Evolutionary conservation across 2,113 vertebrate species (phyloP).

Genomic region (Lipotes vexillifer): DNA sequence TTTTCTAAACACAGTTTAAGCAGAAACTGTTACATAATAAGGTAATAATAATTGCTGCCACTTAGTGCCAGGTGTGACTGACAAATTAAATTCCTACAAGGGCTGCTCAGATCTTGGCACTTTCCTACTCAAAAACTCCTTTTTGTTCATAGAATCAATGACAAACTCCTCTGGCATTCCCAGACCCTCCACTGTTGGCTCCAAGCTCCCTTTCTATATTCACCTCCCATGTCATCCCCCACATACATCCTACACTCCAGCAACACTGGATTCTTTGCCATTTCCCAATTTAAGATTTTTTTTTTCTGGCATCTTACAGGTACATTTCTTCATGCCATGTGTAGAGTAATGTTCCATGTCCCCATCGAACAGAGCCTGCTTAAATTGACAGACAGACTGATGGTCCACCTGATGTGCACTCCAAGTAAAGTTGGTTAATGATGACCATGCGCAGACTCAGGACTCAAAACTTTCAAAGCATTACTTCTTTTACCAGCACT

Average conservation of each 20-base stretch:
- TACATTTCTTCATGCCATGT: neutral
- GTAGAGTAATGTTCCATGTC: neutral
- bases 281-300: neutral
- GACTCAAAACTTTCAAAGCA: neutral
- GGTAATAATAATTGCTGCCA: neutral
- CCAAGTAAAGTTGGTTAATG: neutral
- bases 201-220: neutral
- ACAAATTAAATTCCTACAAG: neutral
- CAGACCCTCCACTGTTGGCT: neutral
- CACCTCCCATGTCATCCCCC: fast-evolving
- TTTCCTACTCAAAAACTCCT: neutral
- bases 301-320: neutral
- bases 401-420: neutral
- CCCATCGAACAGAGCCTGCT: neutral
- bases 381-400: neutral
- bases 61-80: neutral
- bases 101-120: neutral
- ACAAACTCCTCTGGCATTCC: neutral
- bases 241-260: neutral
- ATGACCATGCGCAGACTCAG: neutral
- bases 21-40: neutral
- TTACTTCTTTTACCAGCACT: conserved; percentile 82
- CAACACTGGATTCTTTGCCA: neutral
- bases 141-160: neutral
- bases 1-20: neutral